Base-by-base conservation (phyloP, 2,888 invertebrate genomes). In the Coremacera marginata region DNA sequence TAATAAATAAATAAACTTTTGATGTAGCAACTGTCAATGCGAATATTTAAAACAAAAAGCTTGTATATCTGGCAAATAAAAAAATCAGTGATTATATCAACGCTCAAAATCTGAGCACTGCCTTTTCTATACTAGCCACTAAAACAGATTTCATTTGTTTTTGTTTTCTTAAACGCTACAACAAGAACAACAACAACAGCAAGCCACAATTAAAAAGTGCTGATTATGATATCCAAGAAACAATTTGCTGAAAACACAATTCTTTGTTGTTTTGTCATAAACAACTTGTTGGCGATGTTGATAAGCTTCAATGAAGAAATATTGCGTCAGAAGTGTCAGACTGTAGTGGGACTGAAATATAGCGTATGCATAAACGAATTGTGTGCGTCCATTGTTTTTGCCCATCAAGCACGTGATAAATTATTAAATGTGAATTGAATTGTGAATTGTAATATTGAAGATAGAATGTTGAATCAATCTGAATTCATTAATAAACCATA, bases 151-250 rank as follows among this genome's bases (percentile, higher is more conserved):
- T 44, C 7, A 44, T 44, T 44, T 44, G 14, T 44, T 44, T 44
- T 11, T 44, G 44, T 44, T 11, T 44, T 44, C 44, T 44, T 44
- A 44, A 44, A 11, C 44, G 44, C 14, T 14, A 1, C 11, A 44
- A 14, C 44, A 14, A 31, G 3, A n/a, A n/a, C n/a, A n/a, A n/a
- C n/a, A n/a, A 44, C 44, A 44, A 55, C 19, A 55, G 5, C 55
- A 22, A n/a, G 22, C 19, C n/a, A 19, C 22, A 19, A 55, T 19
- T 22, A 19, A 22, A 19, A 55, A 55, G 5, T 55, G 63, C 31
- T 31, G 27, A 62, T 62, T 62, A 5, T 16, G n/a, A 63, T 63
- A 63, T 63, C 63, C 63, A 63, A 63, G 63, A 31, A 63, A 31
- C 27, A 63, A n/a, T 63, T 63, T 63, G 27, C 63, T 63, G 27